A percentile compares a stretch with the other conserved stretches of the same genome.
These are phyloP conservation scores for Sphinx pinastri DNA, from an alignment of 2,888 invertebrate species.

Conservation along the genomic window DNA sequence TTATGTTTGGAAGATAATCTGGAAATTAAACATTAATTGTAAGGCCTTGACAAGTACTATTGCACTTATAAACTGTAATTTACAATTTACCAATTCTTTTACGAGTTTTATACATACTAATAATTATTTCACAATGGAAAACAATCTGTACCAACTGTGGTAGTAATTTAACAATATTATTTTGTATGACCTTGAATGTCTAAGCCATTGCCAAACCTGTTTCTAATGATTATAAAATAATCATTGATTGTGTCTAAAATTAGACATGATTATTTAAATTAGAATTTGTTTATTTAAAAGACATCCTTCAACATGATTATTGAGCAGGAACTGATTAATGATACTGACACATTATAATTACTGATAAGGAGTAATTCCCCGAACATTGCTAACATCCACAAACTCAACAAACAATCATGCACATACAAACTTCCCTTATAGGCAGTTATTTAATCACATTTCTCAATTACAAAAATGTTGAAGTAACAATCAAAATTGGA, in stretches of 20 bases:
- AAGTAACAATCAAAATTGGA: no score
- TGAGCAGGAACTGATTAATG: no score
- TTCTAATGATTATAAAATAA: not conserved
- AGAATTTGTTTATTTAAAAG: not conserved
- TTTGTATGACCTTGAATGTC: not conserved
- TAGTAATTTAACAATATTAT: not conserved
- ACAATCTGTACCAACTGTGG: not conserved
- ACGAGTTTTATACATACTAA: not conserved
- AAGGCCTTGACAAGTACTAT: no score
- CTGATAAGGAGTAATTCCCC: no score
- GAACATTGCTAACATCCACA: no score
- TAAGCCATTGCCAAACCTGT: not conserved
- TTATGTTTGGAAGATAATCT: constrained; percentile 3
- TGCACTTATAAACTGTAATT: no score
- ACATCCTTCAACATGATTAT: no score
- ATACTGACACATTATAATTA: no score
- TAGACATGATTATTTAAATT: not conserved
- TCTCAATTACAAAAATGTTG: no score
- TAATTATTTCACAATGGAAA: not conserved
- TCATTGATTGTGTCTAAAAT: not conserved
- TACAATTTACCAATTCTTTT: not conserved
- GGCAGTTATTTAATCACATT: no score
- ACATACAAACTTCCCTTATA: no score
- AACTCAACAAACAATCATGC: no score
- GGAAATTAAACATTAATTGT: not conserved